Evolutionary conservation across 2,797 vertebrate species (phyloP), one percentile per base, ranked within the genome.

Genomic region (Pipistrellus nathusii): DNA sequence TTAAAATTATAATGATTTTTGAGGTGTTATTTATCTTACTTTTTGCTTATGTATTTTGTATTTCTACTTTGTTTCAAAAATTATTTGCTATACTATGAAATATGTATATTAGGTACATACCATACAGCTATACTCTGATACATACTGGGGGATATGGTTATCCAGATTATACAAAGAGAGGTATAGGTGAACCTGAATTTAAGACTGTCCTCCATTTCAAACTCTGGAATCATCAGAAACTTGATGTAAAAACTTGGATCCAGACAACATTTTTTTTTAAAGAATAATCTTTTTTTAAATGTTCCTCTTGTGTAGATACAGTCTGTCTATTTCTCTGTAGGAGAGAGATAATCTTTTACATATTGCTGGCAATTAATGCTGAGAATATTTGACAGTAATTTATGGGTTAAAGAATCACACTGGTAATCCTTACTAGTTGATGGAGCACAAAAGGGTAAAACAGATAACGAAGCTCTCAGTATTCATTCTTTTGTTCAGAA

Each of bases 1-100:
- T 91, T 88, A 71, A 72, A 90, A 73, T 94, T 32, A 30, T 77
- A 66, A 48, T 85, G 55, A 68, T 57, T 90, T 90, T 46, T 84
- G 25, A 84, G 69, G 8, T 44, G 12, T 10, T 81, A 59, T 41
- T 85, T 93, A 64, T 71, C 32, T 96, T 77, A 62, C 30, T 76
- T 86, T 92, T 71, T 69, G 48, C 75, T 44, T 55, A 68, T 85
- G 30, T 91, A 57, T 55, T 86, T 85, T 27, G 35, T 76, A 44
- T 48, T 35, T 72, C 38, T 14, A 78, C 46, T 62, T 62, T 68
- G 20, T 57, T 84, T 57, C 27, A 59, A 51, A 94, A 93, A 78
- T 83, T 72, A 84, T 88, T 87, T 87, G 12, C 30, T 77, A 2
- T 69, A 71, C 59, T 48, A 25, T 86, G 85, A 91, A 85, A 85